Conservation (phyloP, 2,797 vertebrate species). For the Sebastes vulpes region DNA sequence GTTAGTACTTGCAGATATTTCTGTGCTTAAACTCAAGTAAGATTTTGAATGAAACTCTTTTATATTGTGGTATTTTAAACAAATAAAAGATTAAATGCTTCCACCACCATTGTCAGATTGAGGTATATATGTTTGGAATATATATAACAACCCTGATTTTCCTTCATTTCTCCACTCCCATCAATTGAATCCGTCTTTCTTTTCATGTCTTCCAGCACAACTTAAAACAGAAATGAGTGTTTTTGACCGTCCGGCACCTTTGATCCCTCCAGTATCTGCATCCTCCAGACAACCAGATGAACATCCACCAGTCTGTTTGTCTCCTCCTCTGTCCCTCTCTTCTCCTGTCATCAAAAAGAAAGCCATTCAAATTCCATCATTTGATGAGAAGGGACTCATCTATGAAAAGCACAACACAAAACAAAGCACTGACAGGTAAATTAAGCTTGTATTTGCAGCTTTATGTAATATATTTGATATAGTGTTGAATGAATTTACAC, state of each 20-base stretch:
- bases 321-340: conserved; percentile 72
- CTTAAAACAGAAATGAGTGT: conserved; percentile 73
- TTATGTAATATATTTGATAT: not conserved
- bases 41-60: not conserved
- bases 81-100: not conserved
- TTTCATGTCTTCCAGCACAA: conserved; percentile 3
- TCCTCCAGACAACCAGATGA: conserved; percentile 56
- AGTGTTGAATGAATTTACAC: not conserved
- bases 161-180: not conserved
- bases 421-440: conserved; percentile 69
- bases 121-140: not conserved
- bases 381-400: conserved; percentile 67
- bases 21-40: not conserved
- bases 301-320: conserved; percentile 44
- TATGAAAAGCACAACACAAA: conserved; percentile 39
- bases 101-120: not conserved
- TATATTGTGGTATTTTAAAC: not conserved
- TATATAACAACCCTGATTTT: not conserved
- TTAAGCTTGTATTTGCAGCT: not conserved
- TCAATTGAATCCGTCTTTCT: not conserved
- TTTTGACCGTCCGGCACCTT: conserved; percentile 57
- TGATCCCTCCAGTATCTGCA: conserved; percentile 52
- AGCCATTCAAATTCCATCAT: conserved; percentile 82
- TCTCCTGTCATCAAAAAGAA: conserved; percentile 84
- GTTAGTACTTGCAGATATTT: not conserved